Evolutionary conservation across 2,113 vertebrate genomes (phyloP), one percentile per base, ranked within the genome.

Genomic region (Callorhinus ursinus): DNA sequence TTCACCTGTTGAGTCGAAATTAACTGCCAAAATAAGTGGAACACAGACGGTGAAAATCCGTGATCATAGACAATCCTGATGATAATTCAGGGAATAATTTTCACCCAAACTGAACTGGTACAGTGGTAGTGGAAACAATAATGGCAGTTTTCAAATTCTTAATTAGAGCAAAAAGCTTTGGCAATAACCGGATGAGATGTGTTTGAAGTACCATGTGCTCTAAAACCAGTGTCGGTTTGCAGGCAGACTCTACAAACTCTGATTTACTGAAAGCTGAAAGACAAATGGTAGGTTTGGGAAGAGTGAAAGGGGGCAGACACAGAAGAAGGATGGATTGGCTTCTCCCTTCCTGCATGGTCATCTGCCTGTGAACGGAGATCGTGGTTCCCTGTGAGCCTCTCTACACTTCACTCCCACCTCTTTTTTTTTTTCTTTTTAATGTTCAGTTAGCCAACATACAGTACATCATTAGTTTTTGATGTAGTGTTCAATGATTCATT

Each of bases 121-220:
- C 26, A 12, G 0, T 51, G 21, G 42, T 5, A n/a, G n/a, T 51
- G 51, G 36, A 87, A 90, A 74, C 42, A 88, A 7, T 63, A 80
- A 94, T 81, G 69, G 39, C 71, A 85, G 39, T 88, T 94, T 96
- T 97, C 46, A 88, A 90, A 88, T 71, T 71, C 13, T 86, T 63
- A 21, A 14, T 81, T 65, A 79, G 88, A 90, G 55, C 49, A 59
- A 46, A 95, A 95, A 55, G 0, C 28, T 95, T 86, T 42, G 72
- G 65, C 7, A 61, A 13, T 89, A 85, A 88, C 46, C 55, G n/a
- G 42, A 81, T 88, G 63, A 76, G 86, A 59, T 89, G 19, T 12
- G 49, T 88, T n/a, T 80, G 55, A 88, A 53, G 16, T 65, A 61
- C 36, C 84, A 19, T n/a, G n/a, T 71, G 63, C 21, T 82, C 33